Percentiles rank a stretch among this genome's conserved stretches.
phyloP scores from a whole-genome alignment of 2,113 vertebrate genomes.

The Tapirus terrestris region DNA sequence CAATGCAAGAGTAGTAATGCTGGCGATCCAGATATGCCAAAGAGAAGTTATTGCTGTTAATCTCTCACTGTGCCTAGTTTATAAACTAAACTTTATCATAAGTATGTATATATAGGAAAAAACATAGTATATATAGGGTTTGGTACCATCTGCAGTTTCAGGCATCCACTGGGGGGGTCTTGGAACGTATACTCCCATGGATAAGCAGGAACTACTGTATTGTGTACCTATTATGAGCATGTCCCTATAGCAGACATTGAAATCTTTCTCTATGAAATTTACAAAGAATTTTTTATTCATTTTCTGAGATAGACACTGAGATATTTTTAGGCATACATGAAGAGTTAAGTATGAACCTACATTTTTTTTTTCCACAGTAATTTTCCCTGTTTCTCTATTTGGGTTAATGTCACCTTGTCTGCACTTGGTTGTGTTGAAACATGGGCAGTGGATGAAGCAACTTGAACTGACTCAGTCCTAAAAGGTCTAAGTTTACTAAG shows the following conservation, averaged over 20 bases:
- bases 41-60: too few relatives aligned
- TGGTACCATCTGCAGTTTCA: too few relatives aligned
- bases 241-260: not conserved
- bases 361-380: not conserved
- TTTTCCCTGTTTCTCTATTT: constrained; percentile 47
- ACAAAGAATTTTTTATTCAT: not conserved
- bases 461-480: constrained; percentile 49
- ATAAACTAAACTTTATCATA: too few relatives aligned
- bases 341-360: constrained; percentile 27
- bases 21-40: too few relatives aligned
- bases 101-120: too few relatives aligned
- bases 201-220: not conserved
- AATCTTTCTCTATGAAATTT: not conserved
- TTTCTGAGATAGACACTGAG: not conserved
- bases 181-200: too few relatives aligned
- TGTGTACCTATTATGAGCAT: not conserved
- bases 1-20: too few relatives aligned
- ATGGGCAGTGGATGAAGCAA: constrained; percentile 68
- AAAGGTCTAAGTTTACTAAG: constrained; percentile 60
- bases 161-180: too few relatives aligned
- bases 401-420: constrained; percentile 39
- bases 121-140: too few relatives aligned
- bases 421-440: constrained; percentile 51
- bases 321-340: not conserved
- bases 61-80: too few relatives aligned